Percentiles rank a stretch among this genome's conserved stretches.
phyloP scores from a whole-genome alignment of 1,140 invertebrate species.

The Anagrus nilaparvatae region DNA sequence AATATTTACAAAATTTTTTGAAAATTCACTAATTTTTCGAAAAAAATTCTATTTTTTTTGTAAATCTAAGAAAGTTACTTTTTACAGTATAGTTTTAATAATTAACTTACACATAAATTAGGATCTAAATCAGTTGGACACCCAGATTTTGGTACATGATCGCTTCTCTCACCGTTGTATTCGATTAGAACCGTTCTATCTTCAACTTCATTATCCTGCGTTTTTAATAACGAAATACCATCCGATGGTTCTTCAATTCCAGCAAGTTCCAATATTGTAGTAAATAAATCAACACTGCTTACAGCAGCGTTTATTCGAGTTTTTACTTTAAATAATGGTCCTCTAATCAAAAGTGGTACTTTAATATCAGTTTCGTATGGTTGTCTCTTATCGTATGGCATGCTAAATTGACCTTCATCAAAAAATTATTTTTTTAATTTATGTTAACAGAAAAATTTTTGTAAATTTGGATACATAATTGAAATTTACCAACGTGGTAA shows the following conservation, averaged over 20 bases:
- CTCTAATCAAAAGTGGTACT: constrained; percentile 69
- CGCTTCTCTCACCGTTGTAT: constrained; percentile 64
- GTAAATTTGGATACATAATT: neutral
- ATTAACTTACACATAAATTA: constrained; percentile 45
- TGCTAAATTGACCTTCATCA: constrained; percentile 66
- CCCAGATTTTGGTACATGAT: constrained; percentile 36
- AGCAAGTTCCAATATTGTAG: constrained; percentile 66
- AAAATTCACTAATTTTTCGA: no score
- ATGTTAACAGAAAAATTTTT: neutral
- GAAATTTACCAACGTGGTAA: constrained; percentile 64
- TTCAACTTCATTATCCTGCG: constrained; percentile 5
- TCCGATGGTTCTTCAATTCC: constrained; percentile 39
- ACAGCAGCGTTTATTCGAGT: constrained; percentile 45
- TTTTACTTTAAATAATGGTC: constrained; percentile 52
- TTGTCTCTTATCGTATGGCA: constrained; percentile 79
- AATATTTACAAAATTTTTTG: no score
- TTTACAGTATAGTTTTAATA: no score
- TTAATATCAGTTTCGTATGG: constrained; percentile 81
- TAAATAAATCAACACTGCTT: constrained; percentile 69
- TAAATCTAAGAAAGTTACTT: no score
- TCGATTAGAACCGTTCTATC: constrained; percentile 60
- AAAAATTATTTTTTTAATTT: constrained; percentile 1
- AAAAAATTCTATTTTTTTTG: no score
- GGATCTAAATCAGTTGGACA: constrained; percentile 48
- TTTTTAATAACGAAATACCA: constrained; percentile 33